Evolutionary conservation across 2,888 invertebrate species (phyloP), one percentile per base, ranked within the genome.

Genomic region (Ptilodon capucinus): DNA sequence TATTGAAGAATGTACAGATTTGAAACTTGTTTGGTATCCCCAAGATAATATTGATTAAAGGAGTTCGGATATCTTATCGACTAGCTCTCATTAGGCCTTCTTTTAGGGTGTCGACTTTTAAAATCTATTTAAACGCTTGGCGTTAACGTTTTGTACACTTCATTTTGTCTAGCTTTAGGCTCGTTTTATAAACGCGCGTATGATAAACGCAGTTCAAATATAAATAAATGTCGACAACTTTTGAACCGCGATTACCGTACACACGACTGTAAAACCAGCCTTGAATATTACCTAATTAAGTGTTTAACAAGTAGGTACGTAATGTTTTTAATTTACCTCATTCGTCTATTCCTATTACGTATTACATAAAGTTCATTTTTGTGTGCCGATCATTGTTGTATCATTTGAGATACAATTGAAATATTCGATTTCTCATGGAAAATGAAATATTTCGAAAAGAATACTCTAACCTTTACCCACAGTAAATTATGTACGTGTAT

Each of bases 101-200:
- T n/a, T n/a, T n/a, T n/a, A n/a, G n/a, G n/a, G n/a, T n/a, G 80
- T 79, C 71, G 75, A 83, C 79, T 79, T 79, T n/a, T 71, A 71
- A 74, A 77, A 76, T 72, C 71, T 64, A 54, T 54, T 63, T 68
- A 71, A 71, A 79, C 83, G 84, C 83, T 73, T 70, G 79, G 84
- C 85, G 85, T 83, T 64, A 48, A 54, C 64, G 64, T 79, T 84
- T 81, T 79, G 65, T 79, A 81, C 72, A 76, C 70, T 72, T 79
- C 67, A 74, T 69, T 64, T 62, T 62, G 50, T 36, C 18, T 81
- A 81, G 76, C 71, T 79, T 78, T 80, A 80, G n/a, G n/a, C n/a
- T n/a, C n/a, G n/a, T n/a, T n/a, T n/a, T n/a, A n/a, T n/a, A n/a
- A n/a, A n/a, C n/a, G n/a, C n/a, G n/a, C n/a, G n/a, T n/a, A n/a